These are phyloP conservation scores for Phymastichus coffea DNA, from an alignment of 1,140 invertebrate genomes.

Conservation along the genomic window DNA sequence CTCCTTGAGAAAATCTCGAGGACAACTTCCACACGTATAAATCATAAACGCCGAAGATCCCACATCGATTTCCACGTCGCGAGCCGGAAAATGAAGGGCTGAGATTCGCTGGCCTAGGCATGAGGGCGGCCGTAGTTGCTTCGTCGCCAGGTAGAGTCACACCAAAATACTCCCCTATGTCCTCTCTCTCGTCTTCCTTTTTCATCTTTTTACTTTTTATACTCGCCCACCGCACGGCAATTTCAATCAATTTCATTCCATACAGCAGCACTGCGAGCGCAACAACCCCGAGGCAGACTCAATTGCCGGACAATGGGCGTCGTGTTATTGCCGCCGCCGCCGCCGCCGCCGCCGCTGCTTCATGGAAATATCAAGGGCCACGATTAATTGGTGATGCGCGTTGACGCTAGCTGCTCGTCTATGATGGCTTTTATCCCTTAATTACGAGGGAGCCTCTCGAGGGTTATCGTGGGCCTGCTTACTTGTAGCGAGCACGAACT, in stretches of 20 bases:
- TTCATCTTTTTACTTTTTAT: no score
- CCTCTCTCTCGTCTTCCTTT: neutral
- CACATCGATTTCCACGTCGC: neutral
- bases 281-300: constrained; percentile 15
- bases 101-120: constrained; percentile 1
- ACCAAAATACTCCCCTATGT: constrained; percentile 22
- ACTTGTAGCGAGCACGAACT: no score
- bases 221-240: neutral
- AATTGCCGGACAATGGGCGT: constrained; percentile 16
- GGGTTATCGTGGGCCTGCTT: no score
- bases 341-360: neutral
- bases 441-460: no score
- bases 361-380: no score
- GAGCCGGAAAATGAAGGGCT: constrained; percentile 1
- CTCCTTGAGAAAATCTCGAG: neutral
- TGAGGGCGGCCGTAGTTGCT: constrained; percentile 15
- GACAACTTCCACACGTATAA: neutral
- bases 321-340: neutral
- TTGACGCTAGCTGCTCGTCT: neutral
- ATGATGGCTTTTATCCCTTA: no score
- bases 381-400: no score
- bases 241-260: constrained; percentile 18
- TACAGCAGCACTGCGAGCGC: no score
- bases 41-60: constrained; percentile 7
- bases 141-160: neutral